A percentile compares a stretch with the other conserved stretches of the same genome.
phyloP scores from a whole-genome alignment of 2,797 vertebrate genomes.

The Peromyscus eremicus region DNA sequence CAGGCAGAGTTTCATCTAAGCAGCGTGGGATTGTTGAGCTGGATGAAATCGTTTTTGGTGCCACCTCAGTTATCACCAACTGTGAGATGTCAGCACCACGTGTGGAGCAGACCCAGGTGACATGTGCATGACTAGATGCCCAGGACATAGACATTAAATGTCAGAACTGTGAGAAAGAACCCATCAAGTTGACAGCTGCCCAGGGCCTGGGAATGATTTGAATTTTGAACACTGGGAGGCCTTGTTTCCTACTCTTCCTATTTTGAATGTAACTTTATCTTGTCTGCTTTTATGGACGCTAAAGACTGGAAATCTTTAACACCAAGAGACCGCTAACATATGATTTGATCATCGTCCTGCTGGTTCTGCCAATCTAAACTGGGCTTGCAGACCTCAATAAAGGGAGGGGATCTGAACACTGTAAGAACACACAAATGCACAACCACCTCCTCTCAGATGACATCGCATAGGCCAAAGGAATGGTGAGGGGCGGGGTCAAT shows the following conservation, averaged over 20 bases:
- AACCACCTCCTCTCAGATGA: not conserved
- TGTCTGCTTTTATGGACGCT: constrained; percentile 81
- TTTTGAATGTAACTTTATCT: constrained; percentile 82
- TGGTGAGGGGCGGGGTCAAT: not conserved
- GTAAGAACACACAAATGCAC: not conserved
- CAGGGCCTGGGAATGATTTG: constrained; percentile 78
- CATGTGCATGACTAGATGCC: not conserved
- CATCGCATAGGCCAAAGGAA: not conserved
- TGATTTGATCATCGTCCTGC: constrained; percentile 74
- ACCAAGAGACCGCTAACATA: constrained; percentile 68
- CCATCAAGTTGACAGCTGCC: constrained; percentile 68
- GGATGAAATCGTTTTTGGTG: constrained; percentile 23
- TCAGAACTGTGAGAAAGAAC: constrained; percentile 40
- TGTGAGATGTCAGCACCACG: not conserved
- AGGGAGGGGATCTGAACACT: not conserved
- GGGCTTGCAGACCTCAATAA: not conserved
- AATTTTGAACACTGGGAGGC: constrained; percentile 79
- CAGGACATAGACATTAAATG: constrained; percentile 61
- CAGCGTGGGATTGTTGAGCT: constrained; percentile 22
- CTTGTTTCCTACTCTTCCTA: constrained; percentile 79
- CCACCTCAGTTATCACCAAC: constrained; percentile 31
- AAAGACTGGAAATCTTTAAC: constrained; percentile 73
- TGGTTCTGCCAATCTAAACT: constrained; percentile 53
- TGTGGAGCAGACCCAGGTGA: not conserved
- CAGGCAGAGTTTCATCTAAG: not conserved